Evolutionary conservation across 2,888 invertebrate genomes (phyloP).

Genomic region (Plebejus anna): DNA sequence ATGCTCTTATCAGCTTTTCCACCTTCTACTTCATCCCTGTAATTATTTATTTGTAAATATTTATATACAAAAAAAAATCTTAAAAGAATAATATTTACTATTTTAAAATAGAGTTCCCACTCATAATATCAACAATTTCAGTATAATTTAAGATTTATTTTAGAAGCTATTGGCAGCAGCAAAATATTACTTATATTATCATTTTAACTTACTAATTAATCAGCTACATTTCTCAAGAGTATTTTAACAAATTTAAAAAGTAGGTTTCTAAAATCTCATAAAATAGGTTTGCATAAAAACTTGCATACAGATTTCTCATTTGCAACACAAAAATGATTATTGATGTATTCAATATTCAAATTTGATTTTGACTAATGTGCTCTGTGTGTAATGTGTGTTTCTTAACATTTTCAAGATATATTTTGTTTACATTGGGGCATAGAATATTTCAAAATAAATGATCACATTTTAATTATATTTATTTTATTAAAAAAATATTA

Average conservation of each 20-base stretch:
- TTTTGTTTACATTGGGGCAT: neutral
- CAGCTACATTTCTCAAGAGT: no score
- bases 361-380: neutral
- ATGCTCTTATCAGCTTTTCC: slow-evolving; percentile 51
- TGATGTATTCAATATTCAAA: neutral
- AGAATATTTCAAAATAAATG: slow-evolving; percentile 2
- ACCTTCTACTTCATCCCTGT: slow-evolving; percentile 60
- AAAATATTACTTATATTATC: neutral
- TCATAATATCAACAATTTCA: neutral
- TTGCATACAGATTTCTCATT: neutral
- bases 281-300: neutral
- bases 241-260: no score
- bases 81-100: slow-evolving; percentile 3
- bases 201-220: no score
- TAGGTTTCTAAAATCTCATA: no score
- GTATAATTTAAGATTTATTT: neutral
- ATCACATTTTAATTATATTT: slow-evolving; percentile 1
- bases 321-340: neutral
- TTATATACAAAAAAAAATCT: neutral
- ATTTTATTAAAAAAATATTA: slow-evolving; percentile 26
- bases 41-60: slow-evolving; percentile 30
- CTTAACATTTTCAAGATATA: neutral
- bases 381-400: neutral
- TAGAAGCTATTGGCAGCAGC: neutral
- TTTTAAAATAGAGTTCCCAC: neutral